phyloP scores from a whole-genome alignment of 2,113 vertebrate species.

The Catharus fuscescens region DNA sequence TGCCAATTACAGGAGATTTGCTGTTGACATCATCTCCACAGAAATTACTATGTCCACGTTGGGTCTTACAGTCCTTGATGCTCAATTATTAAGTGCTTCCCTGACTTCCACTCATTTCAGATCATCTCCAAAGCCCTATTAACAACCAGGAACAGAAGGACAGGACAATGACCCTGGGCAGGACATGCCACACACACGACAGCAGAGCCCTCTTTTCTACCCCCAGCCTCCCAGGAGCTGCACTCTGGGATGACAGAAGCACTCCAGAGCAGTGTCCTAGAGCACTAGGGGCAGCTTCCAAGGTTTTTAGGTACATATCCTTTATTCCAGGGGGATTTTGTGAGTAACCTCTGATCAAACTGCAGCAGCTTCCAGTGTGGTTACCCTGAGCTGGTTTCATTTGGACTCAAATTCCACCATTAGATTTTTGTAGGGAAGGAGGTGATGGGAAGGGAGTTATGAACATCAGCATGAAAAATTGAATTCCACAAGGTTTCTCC shows the following conservation, averaged over 20 bases:
- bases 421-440: neutral
- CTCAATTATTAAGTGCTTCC: neutral
- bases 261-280: neutral
- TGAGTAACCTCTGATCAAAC: neutral
- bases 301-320: neutral
- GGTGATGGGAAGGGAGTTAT: neutral
- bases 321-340: neutral
- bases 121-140: neutral
- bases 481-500: neutral
- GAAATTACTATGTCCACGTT: neutral
- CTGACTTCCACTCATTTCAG: neutral
- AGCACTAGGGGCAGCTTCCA: neutral
- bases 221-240: neutral
- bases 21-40: conserved; percentile 34
- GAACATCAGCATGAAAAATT: rapidly evolving
- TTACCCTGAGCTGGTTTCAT: neutral
- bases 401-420: neutral
- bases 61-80: conserved; percentile 2
- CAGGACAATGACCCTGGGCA: neutral
- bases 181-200: neutral
- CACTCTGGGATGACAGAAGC: neutral
- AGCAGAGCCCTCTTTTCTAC: neutral
- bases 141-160: neutral
- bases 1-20: conserved; percentile 42
- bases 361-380: neutral